These are phyloP conservation scores for Sparidentex hasta DNA, from an alignment of 2,797 vertebrate species.

Conservation along the genomic window DNA sequence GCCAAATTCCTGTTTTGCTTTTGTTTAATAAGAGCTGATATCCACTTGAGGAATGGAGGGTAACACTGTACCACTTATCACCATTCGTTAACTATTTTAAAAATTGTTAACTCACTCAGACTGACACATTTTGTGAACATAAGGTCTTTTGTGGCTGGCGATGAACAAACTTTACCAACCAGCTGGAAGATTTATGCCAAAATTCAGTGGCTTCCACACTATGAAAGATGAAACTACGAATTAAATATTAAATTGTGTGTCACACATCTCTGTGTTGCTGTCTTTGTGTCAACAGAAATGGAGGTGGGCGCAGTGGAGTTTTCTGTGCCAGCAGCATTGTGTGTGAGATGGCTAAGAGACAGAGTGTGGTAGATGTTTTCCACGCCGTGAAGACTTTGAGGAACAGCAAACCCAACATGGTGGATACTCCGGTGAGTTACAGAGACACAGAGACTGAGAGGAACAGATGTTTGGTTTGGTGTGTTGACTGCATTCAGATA, in stretches of 20 bases:
- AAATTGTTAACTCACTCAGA: conserved; percentile 11
- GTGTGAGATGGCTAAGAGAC: conserved; percentile 98
- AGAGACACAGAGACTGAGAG: not conserved
- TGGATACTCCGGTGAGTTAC: conserved; percentile 95
- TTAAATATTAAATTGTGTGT: conserved; percentile 6
- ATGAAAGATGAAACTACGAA: not conserved
- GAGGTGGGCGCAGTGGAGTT: conserved; percentile 96
- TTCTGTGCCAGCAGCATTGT: conserved; percentile 98
- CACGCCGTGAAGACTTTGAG: conserved; percentile 97
- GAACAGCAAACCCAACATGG: conserved; percentile 99
- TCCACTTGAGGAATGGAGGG: not conserved
- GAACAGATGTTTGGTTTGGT: not conserved
- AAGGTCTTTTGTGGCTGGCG: conserved; percentile 7
- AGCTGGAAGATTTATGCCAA: not conserved
- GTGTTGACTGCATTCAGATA: not conserved
- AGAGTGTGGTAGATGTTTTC: conserved; percentile 98
- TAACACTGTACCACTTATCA: not conserved
- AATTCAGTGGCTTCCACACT: not conserved
- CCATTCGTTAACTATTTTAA: not conserved
- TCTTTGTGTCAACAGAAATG: conserved; percentile 86
- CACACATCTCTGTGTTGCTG: not conserved
- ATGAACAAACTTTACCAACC: not conserved
- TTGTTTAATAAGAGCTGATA: not conserved
- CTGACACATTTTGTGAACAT: not conserved
- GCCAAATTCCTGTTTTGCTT: not conserved